Conservation (phyloP, 2,888 invertebrate genomes). For the Brenthis daphne region DNA sequence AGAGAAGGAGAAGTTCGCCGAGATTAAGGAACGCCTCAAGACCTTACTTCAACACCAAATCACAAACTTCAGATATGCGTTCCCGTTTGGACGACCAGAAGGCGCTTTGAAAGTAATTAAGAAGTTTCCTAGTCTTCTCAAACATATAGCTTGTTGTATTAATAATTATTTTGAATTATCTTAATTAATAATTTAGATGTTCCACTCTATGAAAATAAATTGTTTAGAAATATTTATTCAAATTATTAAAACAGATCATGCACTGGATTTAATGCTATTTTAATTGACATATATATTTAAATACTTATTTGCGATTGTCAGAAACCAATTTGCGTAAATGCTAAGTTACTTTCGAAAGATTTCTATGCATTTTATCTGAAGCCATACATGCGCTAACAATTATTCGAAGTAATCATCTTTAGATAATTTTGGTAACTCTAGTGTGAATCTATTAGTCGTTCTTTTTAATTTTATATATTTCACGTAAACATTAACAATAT, state of each 20-base stretch:
- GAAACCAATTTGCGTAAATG: no score
- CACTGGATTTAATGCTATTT: no score
- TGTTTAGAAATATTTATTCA: no score
- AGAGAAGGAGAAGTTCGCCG: slow-evolving; percentile 98
- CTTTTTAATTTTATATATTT: background rate
- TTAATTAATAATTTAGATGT: background rate
- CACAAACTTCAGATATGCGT: slow-evolving; percentile 99
- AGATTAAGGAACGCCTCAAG: slow-evolving; percentile 97
- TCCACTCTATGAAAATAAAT: no score
- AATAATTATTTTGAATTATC: background rate
- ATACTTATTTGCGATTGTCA: no score
- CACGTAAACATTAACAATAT: slow-evolving; percentile 23
- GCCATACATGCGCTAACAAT: no score
- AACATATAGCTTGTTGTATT: no score
- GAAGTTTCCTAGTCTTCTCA: background rate
- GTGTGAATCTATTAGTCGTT: no score
- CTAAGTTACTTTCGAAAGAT: no score
- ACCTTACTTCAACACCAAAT: slow-evolving; percentile 98
- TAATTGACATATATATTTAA: no score
- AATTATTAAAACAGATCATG: background rate
- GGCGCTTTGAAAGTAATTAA: slow-evolving; percentile 91
- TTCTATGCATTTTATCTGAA: no score
- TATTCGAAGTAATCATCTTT: background rate
- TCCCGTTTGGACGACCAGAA: slow-evolving; percentile 99
- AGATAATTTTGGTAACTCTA: background rate